Conservation (phyloP, 2,797 vertebrate species). For the Otolemur crassicaudatus region DNA sequence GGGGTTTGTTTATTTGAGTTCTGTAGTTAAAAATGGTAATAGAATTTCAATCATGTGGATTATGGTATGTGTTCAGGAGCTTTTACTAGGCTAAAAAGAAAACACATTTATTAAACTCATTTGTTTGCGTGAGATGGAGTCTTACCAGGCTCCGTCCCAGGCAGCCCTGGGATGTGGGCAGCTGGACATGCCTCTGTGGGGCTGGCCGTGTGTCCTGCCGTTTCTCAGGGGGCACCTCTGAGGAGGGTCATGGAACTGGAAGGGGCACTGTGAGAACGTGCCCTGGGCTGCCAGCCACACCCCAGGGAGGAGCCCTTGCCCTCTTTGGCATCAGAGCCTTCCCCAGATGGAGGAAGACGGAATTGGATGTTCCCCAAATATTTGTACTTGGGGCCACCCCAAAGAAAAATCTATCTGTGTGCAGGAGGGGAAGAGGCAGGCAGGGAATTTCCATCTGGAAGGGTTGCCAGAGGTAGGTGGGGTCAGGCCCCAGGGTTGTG, state of each 20-base stretch:
- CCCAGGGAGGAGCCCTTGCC: fast-evolving
- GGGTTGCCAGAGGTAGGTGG: fast-evolving
- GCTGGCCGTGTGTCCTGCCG: fast-evolving
- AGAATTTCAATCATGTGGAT: not conserved
- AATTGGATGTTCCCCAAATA: too few relatives aligned
- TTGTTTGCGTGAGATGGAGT: fast-evolving
- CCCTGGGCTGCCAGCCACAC: not conserved
- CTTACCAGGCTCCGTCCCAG: too few relatives aligned
- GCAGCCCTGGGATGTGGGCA: not conserved
- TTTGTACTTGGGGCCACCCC: not conserved
- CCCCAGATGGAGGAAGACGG: not conserved
- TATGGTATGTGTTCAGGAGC: not conserved
- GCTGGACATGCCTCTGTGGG: fast-evolving
- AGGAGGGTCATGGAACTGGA: not conserved
- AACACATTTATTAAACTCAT: not conserved
- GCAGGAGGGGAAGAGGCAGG: not conserved
- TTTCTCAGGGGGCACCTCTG: not conserved
- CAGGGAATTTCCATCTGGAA: not conserved
- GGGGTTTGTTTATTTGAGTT: not conserved
- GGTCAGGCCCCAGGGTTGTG: fast-evolving
- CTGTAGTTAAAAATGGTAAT: not conserved
- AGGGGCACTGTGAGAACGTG: fast-evolving
- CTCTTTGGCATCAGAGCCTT: not conserved
- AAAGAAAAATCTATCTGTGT: not conserved
- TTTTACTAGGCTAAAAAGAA: not conserved